These are phyloP conservation scores for Proales similis DNA, from an alignment of 1,140 invertebrate genomes.

Conservation along the genomic window DNA sequence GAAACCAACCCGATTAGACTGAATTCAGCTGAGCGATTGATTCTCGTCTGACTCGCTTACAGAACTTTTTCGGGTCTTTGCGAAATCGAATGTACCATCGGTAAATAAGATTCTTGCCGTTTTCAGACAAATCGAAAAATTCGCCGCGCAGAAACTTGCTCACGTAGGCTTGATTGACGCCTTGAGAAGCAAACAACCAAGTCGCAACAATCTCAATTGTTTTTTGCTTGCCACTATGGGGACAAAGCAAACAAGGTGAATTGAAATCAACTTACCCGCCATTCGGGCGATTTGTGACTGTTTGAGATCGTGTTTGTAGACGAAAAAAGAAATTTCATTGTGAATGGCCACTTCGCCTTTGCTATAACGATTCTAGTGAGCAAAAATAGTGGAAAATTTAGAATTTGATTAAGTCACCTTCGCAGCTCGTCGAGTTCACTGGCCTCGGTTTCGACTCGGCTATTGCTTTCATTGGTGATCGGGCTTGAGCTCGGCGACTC, in stretches of 20 bases:
- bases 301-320: conserved; percentile 47
- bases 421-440: conserved; percentile 28
- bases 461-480: too few species aligned
- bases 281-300: conserved; percentile 50
- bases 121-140: conserved; percentile 47
- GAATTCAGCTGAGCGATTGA: too few species aligned
- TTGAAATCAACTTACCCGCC: conserved; percentile 43
- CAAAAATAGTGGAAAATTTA: conserved; percentile 33
- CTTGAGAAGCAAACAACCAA: conserved; percentile 37
- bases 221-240: background rate
- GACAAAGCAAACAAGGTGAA: too few species aligned
- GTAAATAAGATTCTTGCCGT: conserved; percentile 46
- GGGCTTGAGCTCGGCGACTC: too few species aligned
- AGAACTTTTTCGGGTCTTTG: conserved; percentile 42
- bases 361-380: conserved; percentile 38
- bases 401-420: background rate
- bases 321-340: conserved; percentile 47
- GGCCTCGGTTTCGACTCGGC: conserved; percentile 8
- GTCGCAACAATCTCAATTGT: background rate
- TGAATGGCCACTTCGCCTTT: conserved; percentile 45
- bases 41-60: too few species aligned
- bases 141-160: conserved; percentile 49
- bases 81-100: conserved; percentile 47
- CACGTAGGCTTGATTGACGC: conserved; percentile 49
- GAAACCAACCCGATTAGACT: too few species aligned